Base-by-base conservation (phyloP, 2,888 invertebrate species). In the Acanthosepion lycidas region DNA sequence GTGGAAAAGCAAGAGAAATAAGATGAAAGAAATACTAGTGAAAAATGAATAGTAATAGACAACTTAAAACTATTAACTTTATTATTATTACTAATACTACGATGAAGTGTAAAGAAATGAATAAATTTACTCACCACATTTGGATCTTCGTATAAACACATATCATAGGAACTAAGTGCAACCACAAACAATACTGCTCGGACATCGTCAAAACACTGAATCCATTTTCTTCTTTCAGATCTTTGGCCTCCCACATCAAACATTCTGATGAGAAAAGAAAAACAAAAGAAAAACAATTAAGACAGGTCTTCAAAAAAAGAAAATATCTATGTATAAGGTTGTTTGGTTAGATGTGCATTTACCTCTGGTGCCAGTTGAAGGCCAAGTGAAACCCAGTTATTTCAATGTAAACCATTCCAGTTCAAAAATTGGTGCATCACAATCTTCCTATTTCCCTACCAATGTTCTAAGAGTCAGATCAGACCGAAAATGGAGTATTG, bases 231-330 rank as follows among this genome's bases (percentile, higher is more conserved):
- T 93, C 98, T 97, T 97, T 98, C 98, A 95, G 98, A 98, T 96
- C 98, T 97, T 96, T 98, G 98, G 94, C 98, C 98, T 51, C 98
- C 98, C 59, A 98, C 98, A 97, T 98, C 98, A 96, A 98, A 98
- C 98, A 98, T 98, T 96, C 98, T 97, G 95, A 8, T 95, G 95
- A 94, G 92, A 93, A 53, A 94, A 23, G 18, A 51, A 48, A 78
- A 28, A 64, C 6, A 64, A 64, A 93, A 94, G 12, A 26, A 91
- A n/a, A 33, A 91, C 3, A n/a, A 1, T 51, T 26, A 12, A 91
- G 26, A 28, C 48, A 18, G 33, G 48, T 28, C n/a, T n/a, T n/a
- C 23, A 92, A 33, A 92, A 42, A 42, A 91, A 91, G 6, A 91
- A n/a, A n/a, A 91, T 18, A 12, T 91, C 20, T 51, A 20, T 20